phyloP scores from a whole-genome alignment of 2,888 invertebrate species.

The Cantharis nigra region DNA sequence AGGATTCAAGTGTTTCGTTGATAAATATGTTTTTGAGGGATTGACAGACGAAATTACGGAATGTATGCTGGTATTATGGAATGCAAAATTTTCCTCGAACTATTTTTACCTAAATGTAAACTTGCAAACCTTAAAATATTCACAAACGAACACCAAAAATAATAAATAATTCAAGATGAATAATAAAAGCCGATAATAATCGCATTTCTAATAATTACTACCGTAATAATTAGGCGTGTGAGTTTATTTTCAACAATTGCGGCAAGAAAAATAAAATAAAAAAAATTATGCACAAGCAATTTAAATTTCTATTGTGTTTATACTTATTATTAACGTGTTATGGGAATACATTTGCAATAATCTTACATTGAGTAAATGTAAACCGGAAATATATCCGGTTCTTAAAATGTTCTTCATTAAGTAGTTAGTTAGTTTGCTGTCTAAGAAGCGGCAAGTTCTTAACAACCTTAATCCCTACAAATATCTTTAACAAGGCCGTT shows the following conservation, averaged over 20 bases:
- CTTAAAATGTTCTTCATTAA: conserved; percentile 5
- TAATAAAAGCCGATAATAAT: neutral
- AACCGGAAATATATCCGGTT: conserved; percentile 16
- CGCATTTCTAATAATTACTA: neutral
- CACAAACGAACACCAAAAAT: neutral
- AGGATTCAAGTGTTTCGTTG: too few species aligned
- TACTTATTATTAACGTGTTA: neutral
- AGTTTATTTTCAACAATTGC: neutral
- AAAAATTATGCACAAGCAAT: neutral
- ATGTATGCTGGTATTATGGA: neutral
- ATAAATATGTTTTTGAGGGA: too few species aligned
- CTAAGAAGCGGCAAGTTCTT: neutral
- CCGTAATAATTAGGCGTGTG: neutral
- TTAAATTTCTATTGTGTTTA: conserved; percentile 2
- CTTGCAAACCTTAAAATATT: neutral
- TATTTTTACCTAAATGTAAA: neutral
- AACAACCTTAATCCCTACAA: neutral
- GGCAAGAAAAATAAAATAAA: neutral
- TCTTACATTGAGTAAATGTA: neutral
- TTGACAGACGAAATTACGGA: neutral
- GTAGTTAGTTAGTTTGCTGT: neutral
- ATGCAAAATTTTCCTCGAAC: neutral
- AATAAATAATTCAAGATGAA: neutral
- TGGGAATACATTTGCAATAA: conserved; percentile 3
- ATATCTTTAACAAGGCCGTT: neutral